Evolutionary conservation across 1,140 invertebrate species (phyloP).

Genomic region (Liolophura sinensis): DNA sequence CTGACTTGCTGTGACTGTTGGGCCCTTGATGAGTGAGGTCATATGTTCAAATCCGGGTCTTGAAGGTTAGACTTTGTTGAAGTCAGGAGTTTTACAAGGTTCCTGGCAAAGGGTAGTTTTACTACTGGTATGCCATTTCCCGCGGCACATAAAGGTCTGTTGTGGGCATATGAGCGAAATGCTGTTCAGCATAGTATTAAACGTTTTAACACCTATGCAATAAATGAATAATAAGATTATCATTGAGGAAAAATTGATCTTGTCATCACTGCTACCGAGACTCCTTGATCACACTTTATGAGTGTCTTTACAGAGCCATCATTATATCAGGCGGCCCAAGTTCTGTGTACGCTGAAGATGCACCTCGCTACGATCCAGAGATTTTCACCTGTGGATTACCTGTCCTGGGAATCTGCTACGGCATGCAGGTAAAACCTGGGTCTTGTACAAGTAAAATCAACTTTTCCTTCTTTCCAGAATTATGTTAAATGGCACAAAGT

Average conservation of each 20-base stretch:
- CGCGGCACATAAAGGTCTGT: too few species aligned
- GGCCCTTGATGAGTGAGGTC: too few species aligned
- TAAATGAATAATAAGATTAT: too few species aligned
- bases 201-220: too few species aligned
- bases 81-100: too few species aligned
- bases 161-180: neutral
- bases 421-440: conserved; percentile 73
- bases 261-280: too few species aligned
- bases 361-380: conserved; percentile 90
- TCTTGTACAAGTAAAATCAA: neutral
- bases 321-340: conserved; percentile 98
- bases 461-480: conserved; percentile 4
- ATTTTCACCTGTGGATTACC: conserved; percentile 95
- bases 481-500: conserved; percentile 5
- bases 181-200: too few species aligned
- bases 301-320: conserved; percentile 72
- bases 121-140: neutral
- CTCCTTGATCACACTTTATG: too few species aligned
- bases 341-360: conserved; percentile 95
- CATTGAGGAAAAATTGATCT: too few species aligned
- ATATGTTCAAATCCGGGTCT: too few species aligned
- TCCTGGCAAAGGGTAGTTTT: neutral
- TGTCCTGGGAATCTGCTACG: conserved; percentile 97
- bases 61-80: neutral
- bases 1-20: too few species aligned